Percentiles rank a stretch among this genome's conserved stretches.
Conservation (phyloP, 2,888 invertebrate species). For the Acheta domesticus region DNA sequence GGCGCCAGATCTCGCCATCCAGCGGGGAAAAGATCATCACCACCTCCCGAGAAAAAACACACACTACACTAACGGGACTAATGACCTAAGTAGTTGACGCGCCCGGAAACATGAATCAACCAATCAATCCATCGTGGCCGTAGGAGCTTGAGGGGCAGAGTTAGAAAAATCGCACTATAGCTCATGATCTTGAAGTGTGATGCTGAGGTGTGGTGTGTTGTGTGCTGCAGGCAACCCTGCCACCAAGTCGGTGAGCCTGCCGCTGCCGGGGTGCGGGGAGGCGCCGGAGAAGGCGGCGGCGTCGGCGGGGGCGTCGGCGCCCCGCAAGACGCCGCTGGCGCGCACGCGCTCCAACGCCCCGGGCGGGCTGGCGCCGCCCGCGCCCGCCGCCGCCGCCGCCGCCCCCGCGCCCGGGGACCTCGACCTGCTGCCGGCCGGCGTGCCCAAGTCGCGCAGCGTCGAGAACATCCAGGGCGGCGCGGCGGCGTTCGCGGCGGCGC, state of each 20-base stretch:
- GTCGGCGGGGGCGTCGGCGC: constrained; percentile 46
- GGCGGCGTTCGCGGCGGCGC: constrained; percentile 43
- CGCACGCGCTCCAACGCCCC: constrained; percentile 65
- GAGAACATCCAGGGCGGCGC: constrained; percentile 43
- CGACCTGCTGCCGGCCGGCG: constrained; percentile 21
- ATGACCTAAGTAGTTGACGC: too few relatives aligned
- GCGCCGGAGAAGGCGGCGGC: constrained; percentile 45
- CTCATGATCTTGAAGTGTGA: too few relatives aligned
- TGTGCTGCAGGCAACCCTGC: constrained; percentile 45
- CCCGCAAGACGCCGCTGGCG: constrained; percentile 58
- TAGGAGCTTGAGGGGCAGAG: too few relatives aligned
- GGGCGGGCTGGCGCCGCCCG: constrained; percentile 29
- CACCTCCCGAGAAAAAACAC: too few relatives aligned
- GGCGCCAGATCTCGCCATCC: too few relatives aligned
- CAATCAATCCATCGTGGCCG: too few relatives aligned
- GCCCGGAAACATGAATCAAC: too few relatives aligned
- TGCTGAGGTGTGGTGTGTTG: neutral
- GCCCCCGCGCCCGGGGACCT: constrained; percentile 25
- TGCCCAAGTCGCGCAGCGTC: constrained; percentile 36
- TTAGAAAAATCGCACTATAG: too few relatives aligned
- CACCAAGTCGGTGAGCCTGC: constrained; percentile 52
- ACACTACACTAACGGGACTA: too few relatives aligned
- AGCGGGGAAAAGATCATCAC: too few relatives aligned
- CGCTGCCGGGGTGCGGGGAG: constrained; percentile 44
- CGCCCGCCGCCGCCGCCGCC: constrained; percentile 12